phyloP scores from a whole-genome alignment of 92 coral and sea anemone genomes.

The Palythoa caribaeorum region DNA sequence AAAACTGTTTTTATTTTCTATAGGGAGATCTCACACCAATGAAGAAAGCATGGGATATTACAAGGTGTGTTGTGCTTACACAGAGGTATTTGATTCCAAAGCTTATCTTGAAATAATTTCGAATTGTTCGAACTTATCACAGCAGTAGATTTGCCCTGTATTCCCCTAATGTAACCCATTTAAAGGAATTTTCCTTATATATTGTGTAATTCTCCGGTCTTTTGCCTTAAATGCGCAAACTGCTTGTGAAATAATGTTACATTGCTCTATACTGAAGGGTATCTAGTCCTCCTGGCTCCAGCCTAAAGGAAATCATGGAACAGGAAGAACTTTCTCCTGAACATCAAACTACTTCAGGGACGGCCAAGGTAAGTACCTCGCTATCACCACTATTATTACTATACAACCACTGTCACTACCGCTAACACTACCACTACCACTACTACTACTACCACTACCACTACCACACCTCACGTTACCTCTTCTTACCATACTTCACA shows the following conservation, averaged over 20 bases:
- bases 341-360: background rate
- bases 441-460: too few species aligned
- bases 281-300: constrained; percentile 83
- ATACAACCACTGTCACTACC: background rate
- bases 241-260: background rate
- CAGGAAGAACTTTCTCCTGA: constrained; percentile 65
- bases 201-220: background rate
- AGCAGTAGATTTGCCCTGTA: background rate
- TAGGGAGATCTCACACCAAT: constrained; percentile 9
- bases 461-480: too few species aligned
- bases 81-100: background rate
- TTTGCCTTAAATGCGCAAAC: background rate
- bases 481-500: too few species aligned
- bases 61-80: background rate
- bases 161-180: too few species aligned
- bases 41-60: constrained; percentile 20
- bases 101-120: background rate
- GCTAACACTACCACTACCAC: too few species aligned
- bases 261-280: constrained; percentile 3
- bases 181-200: background rate
- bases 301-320: constrained; percentile 87
- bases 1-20: background rate
- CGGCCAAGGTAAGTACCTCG: constrained; percentile 9
- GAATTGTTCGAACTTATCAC: background rate
- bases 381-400: background rate